Base-by-base conservation (phyloP, 2,113 vertebrate species). In the Colius striatus region DNA sequence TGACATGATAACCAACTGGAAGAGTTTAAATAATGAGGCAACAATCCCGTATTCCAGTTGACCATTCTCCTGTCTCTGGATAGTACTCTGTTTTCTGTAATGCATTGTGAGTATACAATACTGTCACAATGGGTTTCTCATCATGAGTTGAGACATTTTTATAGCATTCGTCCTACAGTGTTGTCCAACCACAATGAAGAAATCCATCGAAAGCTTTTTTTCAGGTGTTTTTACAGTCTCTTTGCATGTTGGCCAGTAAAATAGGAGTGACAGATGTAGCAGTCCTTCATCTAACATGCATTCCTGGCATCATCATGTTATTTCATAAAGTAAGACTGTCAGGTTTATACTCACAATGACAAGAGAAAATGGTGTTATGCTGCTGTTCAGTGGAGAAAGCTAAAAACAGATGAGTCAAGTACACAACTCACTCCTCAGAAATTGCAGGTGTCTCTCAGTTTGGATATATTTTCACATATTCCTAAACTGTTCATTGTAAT, bases 391-490 rank as follows among this genome's bases (percentile, higher is more conserved):
- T 32, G 30, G 57, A 87, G 73, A 84, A 89, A 61, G 65, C 11
- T 51, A 72, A 94, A 93, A 72, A 78, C 53, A 66, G 82, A 75
- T 68, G 76, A 92, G 30, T 66, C 48, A 90, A 83, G 38, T 16
- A 65, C 5, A 2, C 30, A 75, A 23, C 32, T 94, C 67, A 71
- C 85, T 92, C 75, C 61, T 51, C 57, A 67, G 57, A 89, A 94
- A 90, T 55, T 84, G 71, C 23, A 70, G 66, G 38, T 29, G 41
- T 75, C 41, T 86, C 55, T 90, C 50, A 26, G 27, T 93, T 89
- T 93, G 61, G 61, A 68, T 43, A 20, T 65, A 78, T 92, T 90
- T 90, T 76, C 86, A 92, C 65, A 54, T 67, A 65, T 75, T 92
- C 79, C 65, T 90, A 77, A 90, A 47, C 13, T n/a, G 21, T 63